phyloP scores from a whole-genome alignment of 2,113 vertebrate species.

The Platichthys stellatus region DNA sequence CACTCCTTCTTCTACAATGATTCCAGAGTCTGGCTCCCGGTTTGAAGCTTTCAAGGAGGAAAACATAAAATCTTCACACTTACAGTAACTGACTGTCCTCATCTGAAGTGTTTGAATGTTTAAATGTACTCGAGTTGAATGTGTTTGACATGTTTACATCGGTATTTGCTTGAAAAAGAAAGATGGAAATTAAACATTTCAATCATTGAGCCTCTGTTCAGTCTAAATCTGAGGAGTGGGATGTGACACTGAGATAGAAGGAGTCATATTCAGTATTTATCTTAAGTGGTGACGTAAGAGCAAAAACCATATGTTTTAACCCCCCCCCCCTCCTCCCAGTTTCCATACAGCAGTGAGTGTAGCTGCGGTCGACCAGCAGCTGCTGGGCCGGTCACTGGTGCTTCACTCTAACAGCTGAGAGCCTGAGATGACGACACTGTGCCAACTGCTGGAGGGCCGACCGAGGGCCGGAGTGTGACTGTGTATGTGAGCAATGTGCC shows the following conservation, averaged over 20 bases:
- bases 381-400: constrained; percentile 47
- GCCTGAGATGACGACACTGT: constrained; percentile 44
- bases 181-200: no score
- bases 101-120: background rate
- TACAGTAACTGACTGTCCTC: background rate
- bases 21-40: constrained; percentile 78
- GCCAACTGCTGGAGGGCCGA: constrained; percentile 72
- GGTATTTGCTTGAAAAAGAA: no score
- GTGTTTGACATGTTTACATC: no score
- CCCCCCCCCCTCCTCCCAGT: background rate
- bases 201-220: no score
- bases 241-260: no score
- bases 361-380: constrained; percentile 41
- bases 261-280: constrained; percentile 10
- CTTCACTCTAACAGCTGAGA: constrained; percentile 68
- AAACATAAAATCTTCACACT: background rate
- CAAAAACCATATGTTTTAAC: background rate
- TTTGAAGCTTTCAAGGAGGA: constrained; percentile 40
- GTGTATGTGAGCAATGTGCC: constrained; percentile 73
- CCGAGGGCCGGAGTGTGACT: constrained; percentile 47
- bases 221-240: no score
- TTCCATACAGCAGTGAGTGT: constrained; percentile 29
- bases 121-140: background rate
- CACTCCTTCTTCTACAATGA: constrained; percentile 80
- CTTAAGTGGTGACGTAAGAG: background rate